Evolutionary conservation across 2,888 invertebrate genomes (phyloP), one percentile per base, ranked within the genome.

Genomic region (Rugalucina vietnamica): DNA sequence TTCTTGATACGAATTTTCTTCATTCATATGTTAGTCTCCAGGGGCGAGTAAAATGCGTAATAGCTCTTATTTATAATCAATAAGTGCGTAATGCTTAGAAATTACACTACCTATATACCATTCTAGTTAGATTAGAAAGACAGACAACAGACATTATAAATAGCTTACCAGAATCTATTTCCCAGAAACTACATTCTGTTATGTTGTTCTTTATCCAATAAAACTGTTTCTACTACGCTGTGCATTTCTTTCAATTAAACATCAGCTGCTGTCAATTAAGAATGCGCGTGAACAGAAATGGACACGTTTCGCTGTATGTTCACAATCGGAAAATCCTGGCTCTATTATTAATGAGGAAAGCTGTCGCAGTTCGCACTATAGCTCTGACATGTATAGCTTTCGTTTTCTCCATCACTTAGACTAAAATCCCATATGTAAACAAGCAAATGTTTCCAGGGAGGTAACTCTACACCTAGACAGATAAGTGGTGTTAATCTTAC

Each of bases 201-300:
- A 21, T n/a, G n/a, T n/a, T n/a, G n/a, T n/a, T n/a, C n/a, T n/a
- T 54, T 54, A 54, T 54, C 54, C 54, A 54, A 21, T 14, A 54
- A 54, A 21, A 54, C 10, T 4, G n/a, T n/a, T n/a, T n/a, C 54
- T 54, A 21, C n/a, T n/a, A n/a, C n/a, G n/a, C n/a, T n/a, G n/a
- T n/a, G n/a, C n/a, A n/a, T 54, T 54, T 54, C 54, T 54, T 54
- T 54, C 54, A 54, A 54, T 54, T 54, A 54, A 54, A 54, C 54
- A 54, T 54, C 54, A 21, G 54, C 54, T 18, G 54, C 54, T 21
- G 54, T 54, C 54, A 54, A 54, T 54, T 54, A 54, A 54, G 54
- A 54, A 54, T 54, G 54, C 54, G 54, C 54, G 54, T 54, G 54
- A 54, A 4, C n/a, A n/a, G 54, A 54, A 54, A 54, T 54, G 54